Percentiles rank a stretch among this genome's conserved stretches.
Evolutionary conservation across 2,113 vertebrate species (phyloP).

Genomic region (Petroica traversi): DNA sequence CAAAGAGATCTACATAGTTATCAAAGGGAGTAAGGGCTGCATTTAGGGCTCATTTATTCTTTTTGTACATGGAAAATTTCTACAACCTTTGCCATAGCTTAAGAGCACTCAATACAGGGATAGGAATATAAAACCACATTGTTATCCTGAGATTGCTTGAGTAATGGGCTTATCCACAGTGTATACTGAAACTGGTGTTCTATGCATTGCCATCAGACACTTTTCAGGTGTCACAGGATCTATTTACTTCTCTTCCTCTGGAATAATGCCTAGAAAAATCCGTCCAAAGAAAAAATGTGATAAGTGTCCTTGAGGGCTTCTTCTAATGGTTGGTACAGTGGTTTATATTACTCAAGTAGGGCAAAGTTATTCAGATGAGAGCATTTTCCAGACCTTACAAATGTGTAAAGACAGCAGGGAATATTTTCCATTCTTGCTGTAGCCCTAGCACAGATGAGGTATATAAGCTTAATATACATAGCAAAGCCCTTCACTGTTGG

Average conservation of each 20-base stretch:
- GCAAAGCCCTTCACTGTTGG: neutral
- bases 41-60: neutral
- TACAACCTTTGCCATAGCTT: neutral
- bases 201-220: neutral
- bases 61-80: neutral
- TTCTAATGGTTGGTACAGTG: neutral
- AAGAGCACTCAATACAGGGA: neutral
- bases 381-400: neutral
- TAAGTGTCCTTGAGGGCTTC: neutral
- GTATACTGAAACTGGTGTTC: neutral
- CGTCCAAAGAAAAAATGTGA: neutral
- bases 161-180: neutral
- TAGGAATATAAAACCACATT: neutral
- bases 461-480: neutral
- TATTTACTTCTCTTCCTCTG: neutral
- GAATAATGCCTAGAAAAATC: neutral
- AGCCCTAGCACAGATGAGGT: neutral
- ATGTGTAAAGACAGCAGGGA: neutral
- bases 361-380: neutral
- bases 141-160: neutral
- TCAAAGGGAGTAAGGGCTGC: neutral
- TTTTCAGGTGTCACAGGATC: neutral
- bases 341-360: neutral
- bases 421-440: neutral
- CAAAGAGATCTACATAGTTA: neutral